phyloP scores from a whole-genome alignment of 2,797 vertebrate species.

The Rhynchonycteris naso region DNA sequence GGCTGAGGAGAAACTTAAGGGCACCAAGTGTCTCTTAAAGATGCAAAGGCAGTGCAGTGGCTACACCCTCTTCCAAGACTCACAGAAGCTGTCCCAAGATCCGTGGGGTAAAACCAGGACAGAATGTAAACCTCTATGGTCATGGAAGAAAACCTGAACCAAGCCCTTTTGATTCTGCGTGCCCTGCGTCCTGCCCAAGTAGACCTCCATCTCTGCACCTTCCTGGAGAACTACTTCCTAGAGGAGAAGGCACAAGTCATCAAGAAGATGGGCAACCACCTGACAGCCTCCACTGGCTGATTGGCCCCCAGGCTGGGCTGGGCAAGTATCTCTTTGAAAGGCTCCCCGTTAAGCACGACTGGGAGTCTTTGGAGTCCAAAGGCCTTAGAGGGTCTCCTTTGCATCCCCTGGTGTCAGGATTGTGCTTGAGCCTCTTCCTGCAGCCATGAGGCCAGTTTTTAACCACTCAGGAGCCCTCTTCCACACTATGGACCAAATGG shows the following conservation, averaged over 20 bases:
- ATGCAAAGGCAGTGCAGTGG: neutral
- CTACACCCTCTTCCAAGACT: neutral
- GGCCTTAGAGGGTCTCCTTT: neutral
- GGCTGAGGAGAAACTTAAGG: neutral
- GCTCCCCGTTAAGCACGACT: neutral
- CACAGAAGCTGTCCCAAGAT: neutral
- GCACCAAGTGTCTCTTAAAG: neutral
- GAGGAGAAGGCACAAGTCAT: neutral
- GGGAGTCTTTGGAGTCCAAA: neutral
- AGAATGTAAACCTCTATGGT: neutral
- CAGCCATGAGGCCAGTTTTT: neutral
- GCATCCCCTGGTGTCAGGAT: neutral
- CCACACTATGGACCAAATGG: neutral
- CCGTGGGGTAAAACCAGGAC: neutral
- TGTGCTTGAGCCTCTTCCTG: neutral
- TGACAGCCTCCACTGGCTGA: neutral
- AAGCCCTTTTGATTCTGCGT: neutral
- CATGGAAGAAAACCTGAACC: neutral
- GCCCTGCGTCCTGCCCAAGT: neutral
- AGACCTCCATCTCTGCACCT: neutral
- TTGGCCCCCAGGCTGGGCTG: neutral
- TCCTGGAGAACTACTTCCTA: neutral
- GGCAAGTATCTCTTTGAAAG: neutral
- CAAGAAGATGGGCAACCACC: neutral
- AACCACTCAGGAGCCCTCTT: neutral